Percentiles rank a stretch among this genome's conserved stretches.
These are phyloP conservation scores for Hedychridium roseum DNA, from an alignment of 2,888 invertebrate genomes.

Conservation along the genomic window DNA sequence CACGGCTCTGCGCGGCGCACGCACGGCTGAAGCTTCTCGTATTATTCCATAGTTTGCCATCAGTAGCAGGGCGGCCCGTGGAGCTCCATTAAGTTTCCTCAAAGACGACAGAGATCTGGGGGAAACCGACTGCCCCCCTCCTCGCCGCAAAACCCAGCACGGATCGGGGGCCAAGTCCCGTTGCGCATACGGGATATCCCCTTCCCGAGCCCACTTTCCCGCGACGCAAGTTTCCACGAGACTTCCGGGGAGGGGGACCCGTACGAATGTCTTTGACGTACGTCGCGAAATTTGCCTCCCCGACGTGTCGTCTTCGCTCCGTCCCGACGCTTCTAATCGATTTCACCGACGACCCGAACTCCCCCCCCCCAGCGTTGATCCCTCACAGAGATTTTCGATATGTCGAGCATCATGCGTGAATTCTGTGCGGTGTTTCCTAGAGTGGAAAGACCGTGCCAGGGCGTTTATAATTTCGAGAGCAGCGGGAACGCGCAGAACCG, in stretches of 20 bases:
- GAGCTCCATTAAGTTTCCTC: conserved; percentile 24
- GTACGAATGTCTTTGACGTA: background rate
- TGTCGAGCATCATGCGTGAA: no score
- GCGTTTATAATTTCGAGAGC: no score
- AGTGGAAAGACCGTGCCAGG: no score
- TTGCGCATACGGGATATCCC: conserved; percentile 15
- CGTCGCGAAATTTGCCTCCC: background rate
- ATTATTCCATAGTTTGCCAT: conserved; percentile 29
- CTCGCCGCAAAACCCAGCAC: conserved; percentile 5
- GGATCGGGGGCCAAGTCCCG: conserved; percentile 16
- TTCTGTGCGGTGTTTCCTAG: no score
- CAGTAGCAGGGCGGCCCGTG: conserved; percentile 15
- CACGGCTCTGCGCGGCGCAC: no score
- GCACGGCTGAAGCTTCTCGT: conserved; percentile 9
- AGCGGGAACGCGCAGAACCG: no score
- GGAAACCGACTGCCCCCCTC: background rate
- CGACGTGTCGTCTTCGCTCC: no score
- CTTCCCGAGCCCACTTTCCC: background rate
- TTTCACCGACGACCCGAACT: no score
- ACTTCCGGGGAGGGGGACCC: background rate
- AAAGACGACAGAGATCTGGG: no score
- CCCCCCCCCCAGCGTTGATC: no score
- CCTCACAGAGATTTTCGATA: no score
- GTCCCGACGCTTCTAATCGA: no score
- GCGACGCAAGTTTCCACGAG: background rate